phyloP scores from a whole-genome alignment of 2,888 invertebrate genomes.

The Crioceris asparagi region DNA sequence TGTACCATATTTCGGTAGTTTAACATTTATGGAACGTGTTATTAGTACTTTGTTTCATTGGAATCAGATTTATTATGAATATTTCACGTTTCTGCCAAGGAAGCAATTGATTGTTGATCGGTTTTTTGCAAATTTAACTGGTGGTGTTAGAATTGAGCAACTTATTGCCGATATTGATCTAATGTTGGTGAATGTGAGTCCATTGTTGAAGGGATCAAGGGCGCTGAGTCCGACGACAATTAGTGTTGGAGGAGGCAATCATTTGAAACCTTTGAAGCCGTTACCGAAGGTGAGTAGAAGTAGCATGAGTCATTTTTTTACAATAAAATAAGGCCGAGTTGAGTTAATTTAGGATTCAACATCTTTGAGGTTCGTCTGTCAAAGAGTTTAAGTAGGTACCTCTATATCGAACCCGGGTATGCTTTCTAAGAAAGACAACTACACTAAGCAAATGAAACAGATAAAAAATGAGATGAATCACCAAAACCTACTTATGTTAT shows the following conservation, averaged over 20 bases:
- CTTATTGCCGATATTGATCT: conserved; percentile 14
- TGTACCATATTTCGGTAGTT: conserved; percentile 8
- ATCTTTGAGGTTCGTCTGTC: background rate
- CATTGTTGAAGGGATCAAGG: conserved; percentile 22
- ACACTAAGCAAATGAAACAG: background rate
- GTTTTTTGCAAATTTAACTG: conserved; percentile 9
- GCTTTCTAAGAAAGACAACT: no score
- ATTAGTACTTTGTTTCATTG: conserved; percentile 13
- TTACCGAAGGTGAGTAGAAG: conserved; percentile 20
- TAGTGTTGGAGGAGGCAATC: conserved; percentile 23
- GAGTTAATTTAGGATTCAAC: background rate
- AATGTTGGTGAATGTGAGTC: conserved; percentile 27
- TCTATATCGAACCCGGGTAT: no score
- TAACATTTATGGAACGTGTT: conserved; percentile 33
- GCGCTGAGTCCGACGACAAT: conserved; percentile 25
- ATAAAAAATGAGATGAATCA: background rate
- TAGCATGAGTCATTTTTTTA: background rate
- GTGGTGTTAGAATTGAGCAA: conserved; percentile 16
- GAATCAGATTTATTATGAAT: conserved; percentile 5
- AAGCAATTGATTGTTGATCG: conserved; percentile 8
- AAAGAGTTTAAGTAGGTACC: no score
- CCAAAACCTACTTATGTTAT: no score
- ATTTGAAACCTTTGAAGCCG: conserved; percentile 14
- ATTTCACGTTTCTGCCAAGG: conserved; percentile 10
- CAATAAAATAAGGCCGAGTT: background rate